These are phyloP conservation scores for Sphaeramia orbicularis DNA, from an alignment of 2,797 vertebrate genomes.

Conservation along the genomic window DNA sequence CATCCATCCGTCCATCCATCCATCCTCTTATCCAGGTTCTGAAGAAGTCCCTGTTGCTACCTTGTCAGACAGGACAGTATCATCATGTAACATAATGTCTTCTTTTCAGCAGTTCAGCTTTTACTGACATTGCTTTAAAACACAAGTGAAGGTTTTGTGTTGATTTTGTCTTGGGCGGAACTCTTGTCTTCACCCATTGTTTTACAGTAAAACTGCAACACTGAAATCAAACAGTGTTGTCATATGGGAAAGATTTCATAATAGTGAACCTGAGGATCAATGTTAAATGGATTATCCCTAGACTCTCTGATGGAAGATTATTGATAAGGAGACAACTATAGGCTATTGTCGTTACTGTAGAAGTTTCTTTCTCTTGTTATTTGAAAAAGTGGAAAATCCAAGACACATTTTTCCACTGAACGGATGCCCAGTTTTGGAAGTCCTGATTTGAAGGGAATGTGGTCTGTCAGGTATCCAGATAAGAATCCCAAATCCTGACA, in stretches of 20 bases:
- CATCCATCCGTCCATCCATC: no score
- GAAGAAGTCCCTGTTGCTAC: conserved; percentile 12
- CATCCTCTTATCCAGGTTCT: neutral
- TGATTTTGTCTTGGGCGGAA: conserved; percentile 19
- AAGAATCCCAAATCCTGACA: conserved; percentile 63
- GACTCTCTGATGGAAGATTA: conserved; percentile 69
- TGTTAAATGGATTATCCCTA: conserved; percentile 68
- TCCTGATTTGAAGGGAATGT: conserved; percentile 78
- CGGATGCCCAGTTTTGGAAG: conserved; percentile 63
- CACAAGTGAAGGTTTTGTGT: conserved; percentile 14
- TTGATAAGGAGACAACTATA: conserved; percentile 71
- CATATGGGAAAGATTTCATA: conserved; percentile 66
- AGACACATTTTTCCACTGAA: conserved; percentile 82
- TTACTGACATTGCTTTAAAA: conserved; percentile 24
- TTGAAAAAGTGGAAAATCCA: conserved; percentile 81
- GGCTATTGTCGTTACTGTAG: conserved; percentile 59
- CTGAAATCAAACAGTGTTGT: conserved; percentile 33
- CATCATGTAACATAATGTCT: conserved; percentile 9
- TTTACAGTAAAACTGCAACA: conserved; percentile 27
- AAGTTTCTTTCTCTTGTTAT: conserved; percentile 45
- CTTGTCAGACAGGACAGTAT: conserved; percentile 21
- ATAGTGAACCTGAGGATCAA: conserved; percentile 49
- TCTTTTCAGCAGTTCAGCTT: conserved; percentile 26
- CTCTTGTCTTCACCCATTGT: conserved; percentile 19
- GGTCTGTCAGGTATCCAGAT: conserved; percentile 77